Percentiles rank a stretch among this genome's conserved stretches.
These are phyloP conservation scores for Sebastolobus alascanus DNA, from an alignment of 2,797 vertebrate species.

Conservation along the genomic window DNA sequence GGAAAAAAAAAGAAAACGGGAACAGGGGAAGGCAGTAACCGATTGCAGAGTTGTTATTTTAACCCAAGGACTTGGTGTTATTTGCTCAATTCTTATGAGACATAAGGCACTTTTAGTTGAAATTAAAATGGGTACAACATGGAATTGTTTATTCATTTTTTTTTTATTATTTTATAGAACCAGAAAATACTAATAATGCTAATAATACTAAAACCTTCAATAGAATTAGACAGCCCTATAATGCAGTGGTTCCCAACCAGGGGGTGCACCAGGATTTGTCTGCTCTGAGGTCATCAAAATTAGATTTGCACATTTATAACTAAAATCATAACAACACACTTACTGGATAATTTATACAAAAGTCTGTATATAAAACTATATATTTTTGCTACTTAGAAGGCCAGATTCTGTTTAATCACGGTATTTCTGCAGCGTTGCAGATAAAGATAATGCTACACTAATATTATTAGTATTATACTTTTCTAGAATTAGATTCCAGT, in stretches of 20 bases:
- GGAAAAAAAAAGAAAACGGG: conserved; percentile 14
- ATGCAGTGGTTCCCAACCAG: too few relatives aligned
- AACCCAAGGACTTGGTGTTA: conserved; percentile 8
- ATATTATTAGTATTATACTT: too few relatives aligned
- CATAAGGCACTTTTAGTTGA: conserved; percentile 5
- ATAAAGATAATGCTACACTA: neutral
- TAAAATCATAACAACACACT: too few relatives aligned
- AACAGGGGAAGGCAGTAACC: conserved; percentile 31
- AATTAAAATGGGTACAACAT: neutral
- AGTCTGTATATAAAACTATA: too few relatives aligned
- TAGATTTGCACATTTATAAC: too few relatives aligned
- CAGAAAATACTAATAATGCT: neutral
- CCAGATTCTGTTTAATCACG: too few relatives aligned
- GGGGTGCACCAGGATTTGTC: too few relatives aligned
- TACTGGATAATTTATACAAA: too few relatives aligned
- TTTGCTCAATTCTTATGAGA: neutral
- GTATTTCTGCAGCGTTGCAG: too few relatives aligned
- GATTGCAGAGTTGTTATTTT: conserved; percentile 35
- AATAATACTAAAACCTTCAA: neutral
- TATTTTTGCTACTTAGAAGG: too few relatives aligned
- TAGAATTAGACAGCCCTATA: neutral
- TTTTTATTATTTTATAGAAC: neutral
- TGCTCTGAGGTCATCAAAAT: too few relatives aligned
- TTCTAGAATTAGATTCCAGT: too few relatives aligned
- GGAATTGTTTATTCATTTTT: neutral